phyloP scores from a whole-genome alignment of 2,113 vertebrate species.

The Lycaon pictus region DNA sequence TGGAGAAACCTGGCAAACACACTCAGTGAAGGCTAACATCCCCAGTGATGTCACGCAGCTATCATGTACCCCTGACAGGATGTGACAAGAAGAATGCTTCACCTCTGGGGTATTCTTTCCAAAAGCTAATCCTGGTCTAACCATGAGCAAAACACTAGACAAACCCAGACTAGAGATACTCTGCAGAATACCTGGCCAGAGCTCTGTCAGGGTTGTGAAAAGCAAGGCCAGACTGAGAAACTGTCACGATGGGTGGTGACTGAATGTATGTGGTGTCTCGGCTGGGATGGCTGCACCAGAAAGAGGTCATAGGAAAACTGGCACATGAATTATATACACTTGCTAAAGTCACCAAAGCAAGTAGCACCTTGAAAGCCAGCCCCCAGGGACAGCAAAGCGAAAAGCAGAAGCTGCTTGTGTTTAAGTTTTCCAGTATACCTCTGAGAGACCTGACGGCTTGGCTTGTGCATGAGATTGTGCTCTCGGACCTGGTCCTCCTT shows the following conservation, averaged over 20 bases:
- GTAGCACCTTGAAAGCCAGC: background rate
- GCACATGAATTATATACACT: background rate
- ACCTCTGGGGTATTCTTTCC: background rate
- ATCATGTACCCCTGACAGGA: accelerated
- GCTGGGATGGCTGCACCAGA: background rate
- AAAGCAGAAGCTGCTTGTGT: background rate
- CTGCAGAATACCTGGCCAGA: background rate
- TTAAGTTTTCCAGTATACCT: background rate
- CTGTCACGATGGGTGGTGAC: background rate
- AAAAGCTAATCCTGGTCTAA: background rate
- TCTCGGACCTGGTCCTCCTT: background rate
- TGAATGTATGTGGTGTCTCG: background rate
- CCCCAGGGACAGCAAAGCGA: background rate
- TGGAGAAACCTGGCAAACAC: background rate
- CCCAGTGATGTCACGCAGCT: background rate
- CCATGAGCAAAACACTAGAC: background rate
- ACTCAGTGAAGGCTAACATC: too few species aligned
- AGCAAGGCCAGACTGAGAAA: background rate
- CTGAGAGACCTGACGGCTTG: accelerated
- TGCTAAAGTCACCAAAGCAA: background rate
- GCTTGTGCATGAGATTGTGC: background rate
- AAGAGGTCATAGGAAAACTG: background rate
- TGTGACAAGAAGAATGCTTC: background rate
- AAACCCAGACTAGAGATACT: too few species aligned
- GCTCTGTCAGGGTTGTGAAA: background rate